These are phyloP conservation scores for Siphlonurus alternatus DNA, from an alignment of 2,888 invertebrate species.

Conservation along the genomic window DNA sequence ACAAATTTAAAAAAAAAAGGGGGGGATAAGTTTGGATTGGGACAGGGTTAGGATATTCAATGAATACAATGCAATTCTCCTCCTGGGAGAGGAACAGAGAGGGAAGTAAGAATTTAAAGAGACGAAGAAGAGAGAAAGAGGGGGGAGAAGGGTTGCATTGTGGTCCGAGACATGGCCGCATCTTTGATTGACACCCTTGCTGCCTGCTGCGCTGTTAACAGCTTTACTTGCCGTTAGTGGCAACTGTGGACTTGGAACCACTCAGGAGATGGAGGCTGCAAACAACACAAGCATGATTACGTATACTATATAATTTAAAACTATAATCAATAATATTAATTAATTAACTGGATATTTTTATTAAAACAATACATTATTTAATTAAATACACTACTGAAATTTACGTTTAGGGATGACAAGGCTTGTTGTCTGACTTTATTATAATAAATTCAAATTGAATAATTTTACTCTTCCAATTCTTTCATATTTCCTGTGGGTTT, in stretches of 20 bases:
- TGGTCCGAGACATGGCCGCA: slow-evolving; percentile 3
- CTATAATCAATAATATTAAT: too few relatives aligned
- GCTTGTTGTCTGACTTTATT: too few relatives aligned
- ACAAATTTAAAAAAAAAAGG: neutral
- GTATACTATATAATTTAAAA: too few relatives aligned
- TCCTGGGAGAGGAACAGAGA: neutral
- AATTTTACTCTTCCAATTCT: too few relatives aligned
- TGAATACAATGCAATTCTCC: neutral
- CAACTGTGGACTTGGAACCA: neutral
- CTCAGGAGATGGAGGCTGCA: neutral
- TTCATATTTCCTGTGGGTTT: too few relatives aligned
- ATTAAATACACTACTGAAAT: too few relatives aligned
- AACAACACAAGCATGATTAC: neutral
- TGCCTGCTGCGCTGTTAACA: neutral
- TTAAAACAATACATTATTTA: too few relatives aligned
- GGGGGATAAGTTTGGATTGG: neutral
- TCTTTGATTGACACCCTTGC: neutral
- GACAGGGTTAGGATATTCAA: neutral
- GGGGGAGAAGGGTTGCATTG: neutral
- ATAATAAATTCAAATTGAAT: too few relatives aligned
- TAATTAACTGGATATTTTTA: too few relatives aligned
- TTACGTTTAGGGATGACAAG: too few relatives aligned
- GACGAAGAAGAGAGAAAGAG: neutral
- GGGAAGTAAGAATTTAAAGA: neutral
- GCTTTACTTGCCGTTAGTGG: neutral